These are phyloP conservation scores for Melolontha melolontha DNA, from an alignment of 2,888 invertebrate genomes.

Conservation along the genomic window DNA sequence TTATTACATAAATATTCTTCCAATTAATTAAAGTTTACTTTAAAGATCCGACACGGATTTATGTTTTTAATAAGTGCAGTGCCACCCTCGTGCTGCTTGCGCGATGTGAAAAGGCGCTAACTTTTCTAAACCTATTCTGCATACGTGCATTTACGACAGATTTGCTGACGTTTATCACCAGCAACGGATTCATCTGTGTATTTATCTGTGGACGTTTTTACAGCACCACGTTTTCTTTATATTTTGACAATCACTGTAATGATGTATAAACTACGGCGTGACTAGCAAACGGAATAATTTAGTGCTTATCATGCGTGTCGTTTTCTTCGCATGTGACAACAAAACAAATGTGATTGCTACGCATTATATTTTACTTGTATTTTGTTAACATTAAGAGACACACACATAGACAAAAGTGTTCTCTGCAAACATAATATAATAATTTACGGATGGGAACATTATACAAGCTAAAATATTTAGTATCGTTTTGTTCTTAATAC, in stretches of 20 bases:
- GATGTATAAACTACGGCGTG: neutral
- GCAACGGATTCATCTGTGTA: neutral
- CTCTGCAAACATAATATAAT: too few relatives aligned
- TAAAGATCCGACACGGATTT: slow-evolving; percentile 48
- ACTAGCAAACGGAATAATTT: neutral
- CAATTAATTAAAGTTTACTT: slow-evolving; percentile 51
- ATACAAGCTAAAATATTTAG: too few relatives aligned
- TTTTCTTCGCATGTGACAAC: too few relatives aligned
- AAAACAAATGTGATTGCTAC: too few relatives aligned
- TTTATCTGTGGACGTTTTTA: neutral
- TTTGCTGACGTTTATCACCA: neutral
- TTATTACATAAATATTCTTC: slow-evolving; percentile 46
- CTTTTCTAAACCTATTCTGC: neutral
- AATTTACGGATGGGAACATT: too few relatives aligned
- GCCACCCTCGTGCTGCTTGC: neutral
- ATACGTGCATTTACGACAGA: neutral
- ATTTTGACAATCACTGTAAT: neutral
- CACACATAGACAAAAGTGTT: too few relatives aligned
- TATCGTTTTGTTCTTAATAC: too few relatives aligned
- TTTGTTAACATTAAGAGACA: too few relatives aligned
- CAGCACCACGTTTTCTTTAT: neutral
- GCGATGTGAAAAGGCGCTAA: neutral
- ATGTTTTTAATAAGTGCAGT: slow-evolving; percentile 49
- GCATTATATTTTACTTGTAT: too few relatives aligned
- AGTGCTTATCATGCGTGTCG: too few relatives aligned